Base-by-base conservation (phyloP, 2,888 invertebrate genomes). In the Eupeodes luniger region DNA sequence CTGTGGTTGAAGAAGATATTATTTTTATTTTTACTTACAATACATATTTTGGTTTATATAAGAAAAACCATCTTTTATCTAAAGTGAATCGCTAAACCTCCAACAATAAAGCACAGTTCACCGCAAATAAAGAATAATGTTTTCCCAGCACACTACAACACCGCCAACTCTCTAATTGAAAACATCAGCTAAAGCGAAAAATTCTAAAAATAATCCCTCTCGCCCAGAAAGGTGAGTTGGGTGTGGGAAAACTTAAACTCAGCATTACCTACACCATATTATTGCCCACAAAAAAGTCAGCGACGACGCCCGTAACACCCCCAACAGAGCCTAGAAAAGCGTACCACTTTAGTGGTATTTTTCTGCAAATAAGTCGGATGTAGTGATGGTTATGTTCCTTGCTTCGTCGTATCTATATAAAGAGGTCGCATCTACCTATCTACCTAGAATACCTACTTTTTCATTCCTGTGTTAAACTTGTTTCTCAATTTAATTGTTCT, bases 151-250 rank as follows among this genome's bases (percentile, higher is more conserved):
- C 47, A 11, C 10, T 11, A 4, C 72, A 1, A 1, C 47, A 11
- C 10, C 12, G 10, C 72, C 27, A 4, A 57, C 14, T 4, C 40
- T 44, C 76, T 72, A 72, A 81, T 77, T 85, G 81, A 81, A 85
- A 57, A 59, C 40, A 40, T 5, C 40, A 9, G 40, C 27, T 27
- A 27, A 27, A 27, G 27, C 27, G 59, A 72, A 34, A 34, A 10
- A 27, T 76, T 85, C 77, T 81, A 77, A 85, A 85, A 81, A 77
- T 85, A 85, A 67, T 59, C 53, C 69, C 36, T 67, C 40, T 47
- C 11, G 4, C 11, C 10, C 10, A 47, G 10, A 47, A 4, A 47
- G 55, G 19, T 55, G 55, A 27, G 57, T 11, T n/a, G 57, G 51
- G 64, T 16, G 14, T n/a, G 57, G 51, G 64, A 14, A 81, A 76